Conservation (phyloP, 92 coral and sea anemone species). For the Diadumene lineata region DNA sequence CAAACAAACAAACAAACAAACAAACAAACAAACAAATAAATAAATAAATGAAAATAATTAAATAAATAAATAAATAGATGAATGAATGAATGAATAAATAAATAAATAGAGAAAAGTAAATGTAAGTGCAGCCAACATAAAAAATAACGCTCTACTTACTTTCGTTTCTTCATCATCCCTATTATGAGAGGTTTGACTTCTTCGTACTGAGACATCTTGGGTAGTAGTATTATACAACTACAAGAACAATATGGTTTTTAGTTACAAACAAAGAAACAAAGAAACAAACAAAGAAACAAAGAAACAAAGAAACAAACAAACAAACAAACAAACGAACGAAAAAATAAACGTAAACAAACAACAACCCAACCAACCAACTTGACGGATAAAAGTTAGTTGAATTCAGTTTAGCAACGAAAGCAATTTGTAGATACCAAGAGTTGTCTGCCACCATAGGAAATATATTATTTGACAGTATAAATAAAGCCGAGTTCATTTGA, state of each 20-base stretch:
- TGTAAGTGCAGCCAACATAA: too few relatives aligned
- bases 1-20: not conserved
- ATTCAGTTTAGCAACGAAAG: too few relatives aligned
- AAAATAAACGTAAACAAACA: too few relatives aligned
- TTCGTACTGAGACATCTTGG: not conserved
- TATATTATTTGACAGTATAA: too few relatives aligned
- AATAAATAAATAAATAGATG: not conserved
- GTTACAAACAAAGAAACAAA: not conserved
- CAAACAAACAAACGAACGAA: too few relatives aligned
- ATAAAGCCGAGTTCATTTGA: too few relatives aligned
- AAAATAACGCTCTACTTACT: not conserved
- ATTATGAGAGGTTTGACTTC: not conserved
- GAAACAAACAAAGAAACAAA: too few relatives aligned
- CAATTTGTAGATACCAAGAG: too few relatives aligned
- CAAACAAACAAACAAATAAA: not conserved
- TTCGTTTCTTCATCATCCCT: not conserved
- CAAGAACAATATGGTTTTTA: not conserved
- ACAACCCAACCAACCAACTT: too few relatives aligned
- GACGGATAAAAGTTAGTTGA: too few relatives aligned
- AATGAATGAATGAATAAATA: not conserved
- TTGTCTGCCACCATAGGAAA: too few relatives aligned
- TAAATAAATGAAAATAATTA: not conserved
- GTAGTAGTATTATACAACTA: not conserved
- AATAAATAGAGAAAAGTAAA: not conserved
- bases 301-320: too few relatives aligned